Evolutionary conservation across 2,888 invertebrate species (phyloP), one percentile per base, ranked within the genome.

Genomic region (Eilema depressum): DNA sequence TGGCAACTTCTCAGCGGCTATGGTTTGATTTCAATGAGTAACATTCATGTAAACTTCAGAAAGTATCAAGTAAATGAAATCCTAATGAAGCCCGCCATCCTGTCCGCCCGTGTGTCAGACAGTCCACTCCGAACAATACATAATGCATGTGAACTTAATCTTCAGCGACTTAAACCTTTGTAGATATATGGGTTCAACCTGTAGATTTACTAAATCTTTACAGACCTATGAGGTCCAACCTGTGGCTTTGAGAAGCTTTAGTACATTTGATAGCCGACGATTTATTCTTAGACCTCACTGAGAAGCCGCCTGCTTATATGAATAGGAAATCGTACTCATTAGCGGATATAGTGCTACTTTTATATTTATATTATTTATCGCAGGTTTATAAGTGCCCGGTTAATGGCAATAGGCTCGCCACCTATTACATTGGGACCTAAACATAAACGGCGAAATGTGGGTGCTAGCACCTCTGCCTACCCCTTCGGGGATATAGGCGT

Each of bases 121-220:
- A 59, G 28, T 57, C 20, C 74, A 5, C 11, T 33, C n/a, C 11
- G 64, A 25, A 78, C 75, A 75, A 80, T 80, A 76, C 74, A 81
- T 78, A 81, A 81, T 79, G 75, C 75, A 81, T 81, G 57, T 59
- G 66, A 63, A 78, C 71, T 81, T 77, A 81, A 81, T 81, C 81
- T 81, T 63, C 28, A 62, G 37, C 67, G 10, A 14, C 47, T 57
- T 25, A 66, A 66, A 17, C 60, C 37, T 64, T 74, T 56, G 64
- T 33, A 61, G 69, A 74, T 73, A 64, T 75, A 64, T 70, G 70
- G 68, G 57, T 65, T 69, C 77, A 79, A 81, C 81, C 79, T 81
- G 81, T 81, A 69, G 81, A 75, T 53, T 60, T 17, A 8, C 11
- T 23, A 20, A 69, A 65, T 17, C 53, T 20, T 53, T 59, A 61